Conservation (phyloP, 2,888 invertebrate species). For the Cosmia trapezina region DNA sequence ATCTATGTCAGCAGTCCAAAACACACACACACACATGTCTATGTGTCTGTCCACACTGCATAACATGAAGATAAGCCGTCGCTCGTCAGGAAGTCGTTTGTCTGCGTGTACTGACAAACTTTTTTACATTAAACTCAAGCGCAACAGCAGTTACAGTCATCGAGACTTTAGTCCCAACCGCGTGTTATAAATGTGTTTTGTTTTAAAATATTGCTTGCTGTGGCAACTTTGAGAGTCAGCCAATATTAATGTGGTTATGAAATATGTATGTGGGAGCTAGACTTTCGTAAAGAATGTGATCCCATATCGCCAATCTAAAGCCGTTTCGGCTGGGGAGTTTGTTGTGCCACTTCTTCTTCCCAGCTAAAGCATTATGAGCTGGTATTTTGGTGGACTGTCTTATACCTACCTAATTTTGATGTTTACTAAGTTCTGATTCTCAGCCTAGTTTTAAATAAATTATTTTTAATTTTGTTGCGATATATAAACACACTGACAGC, state of each 20-base stretch:
- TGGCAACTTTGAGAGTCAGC: slow-evolving; percentile 9
- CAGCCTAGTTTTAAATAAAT: not conserved
- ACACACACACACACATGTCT: no score
- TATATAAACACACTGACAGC: not conserved
- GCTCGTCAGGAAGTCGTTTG: slow-evolving; percentile 54
- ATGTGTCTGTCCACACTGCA: not conserved
- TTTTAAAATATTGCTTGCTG: slow-evolving; percentile 32
- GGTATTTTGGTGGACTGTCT: not conserved
- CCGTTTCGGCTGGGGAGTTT: not conserved
- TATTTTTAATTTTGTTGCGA: not conserved
- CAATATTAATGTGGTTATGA: not conserved
- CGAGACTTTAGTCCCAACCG: slow-evolving; percentile 31
- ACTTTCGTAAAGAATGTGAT: not conserved
- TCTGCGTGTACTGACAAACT: slow-evolving; percentile 53
- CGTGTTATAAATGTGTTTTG: slow-evolving; percentile 36
- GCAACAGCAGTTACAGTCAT: slow-evolving; percentile 41
- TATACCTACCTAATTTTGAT: not conserved
- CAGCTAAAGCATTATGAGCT: not conserved
- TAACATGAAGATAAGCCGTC: slow-evolving; percentile 33
- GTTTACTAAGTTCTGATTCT: not conserved
- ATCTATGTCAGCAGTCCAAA: not conserved
- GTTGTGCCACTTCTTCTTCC: no score
- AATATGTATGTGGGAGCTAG: not conserved
- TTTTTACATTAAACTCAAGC: slow-evolving; percentile 63
- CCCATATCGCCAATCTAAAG: not conserved